Base-by-base conservation (phyloP, 2,888 invertebrate species). In the Ectropis crepuscularia region DNA sequence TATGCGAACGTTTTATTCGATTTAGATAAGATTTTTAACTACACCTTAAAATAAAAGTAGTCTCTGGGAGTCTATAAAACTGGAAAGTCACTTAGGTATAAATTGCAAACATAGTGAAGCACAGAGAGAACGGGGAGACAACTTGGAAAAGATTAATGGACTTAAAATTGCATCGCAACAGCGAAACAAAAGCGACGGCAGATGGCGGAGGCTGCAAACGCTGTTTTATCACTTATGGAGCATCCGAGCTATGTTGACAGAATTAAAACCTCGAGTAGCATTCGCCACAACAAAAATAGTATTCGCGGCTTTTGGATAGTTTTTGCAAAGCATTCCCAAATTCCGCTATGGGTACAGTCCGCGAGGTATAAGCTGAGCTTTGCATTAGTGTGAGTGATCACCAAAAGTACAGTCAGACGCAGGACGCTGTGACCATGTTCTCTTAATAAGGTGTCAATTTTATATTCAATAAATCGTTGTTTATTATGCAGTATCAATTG, bases 81-180 rank as follows among this genome's bases (percentile, higher is more conserved):
- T 54, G 51, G 41, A 59, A 16, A 49, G 50, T 60, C 53, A 60
- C 51, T 59, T 47, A 45, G 41, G 53, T 49, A 57, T 70, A 69
- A 75, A 74, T 70, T 77, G 67, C 71, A 70, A 70, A 70, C 64
- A 65, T 65, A 70, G 70, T 72, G 68, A 74, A 74, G 73, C 75
- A 65, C 61, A 39, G 57, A 67, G 67, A 78, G 75, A 83, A 77
- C 78, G 79, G 79, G 80, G 80, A 85, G 88, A 85, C 83, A 82
- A 80, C 83, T 81, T 78, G 74, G 77, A 80, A 85, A 87, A 90
- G 89, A 90, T 92, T 87, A 91, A 92, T 91, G 87, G 87, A 82
- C 83, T 84, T 86, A 86, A 89, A 91, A 91, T 91, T 90, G 89
- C 90, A 90, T 86, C 81, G 86, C 85, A 79, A 82, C 81, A 83